phyloP scores from a whole-genome alignment of 1,140 invertebrate species.

The Drosophila nannoptera region DNA sequence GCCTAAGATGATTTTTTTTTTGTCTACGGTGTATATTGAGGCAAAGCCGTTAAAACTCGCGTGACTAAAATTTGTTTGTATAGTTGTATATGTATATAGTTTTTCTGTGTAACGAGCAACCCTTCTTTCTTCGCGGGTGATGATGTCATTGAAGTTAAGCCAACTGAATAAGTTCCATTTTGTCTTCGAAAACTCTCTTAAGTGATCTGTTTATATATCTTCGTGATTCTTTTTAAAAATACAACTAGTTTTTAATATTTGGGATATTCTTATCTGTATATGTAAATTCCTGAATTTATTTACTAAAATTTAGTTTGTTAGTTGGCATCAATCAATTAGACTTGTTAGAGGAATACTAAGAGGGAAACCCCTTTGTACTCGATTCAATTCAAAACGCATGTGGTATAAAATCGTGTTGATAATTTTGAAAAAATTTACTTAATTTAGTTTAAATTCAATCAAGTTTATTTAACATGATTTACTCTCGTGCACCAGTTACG shows the following conservation, averaged over 20 bases:
- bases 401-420: not conserved
- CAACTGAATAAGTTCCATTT: constrained; percentile 25
- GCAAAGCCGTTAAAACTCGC: constrained; percentile 25
- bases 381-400: constrained; percentile 4
- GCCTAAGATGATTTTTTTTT: constrained; percentile 40
- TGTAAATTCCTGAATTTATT: not conserved
- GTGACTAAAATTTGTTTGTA: constrained; percentile 45
- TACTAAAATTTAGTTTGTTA: not conserved
- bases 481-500: constrained; percentile 1
- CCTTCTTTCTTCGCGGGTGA: constrained; percentile 32
- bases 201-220: too few species aligned
- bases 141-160: constrained; percentile 54
- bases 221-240: not conserved
- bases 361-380: not conserved
- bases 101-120: constrained; percentile 24
- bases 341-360: too few species aligned
- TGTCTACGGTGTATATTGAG: constrained; percentile 36
- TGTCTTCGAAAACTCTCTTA: not conserved
- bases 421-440: too few species aligned
- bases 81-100: constrained; percentile 22
- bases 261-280: not conserved
- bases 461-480: not conserved
- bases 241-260: not conserved
- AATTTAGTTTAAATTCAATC: too few species aligned
- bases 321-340: not conserved